Evolutionary conservation across 2,797 vertebrate genomes (phyloP).

Genomic region (Coregonus sp.): DNA sequence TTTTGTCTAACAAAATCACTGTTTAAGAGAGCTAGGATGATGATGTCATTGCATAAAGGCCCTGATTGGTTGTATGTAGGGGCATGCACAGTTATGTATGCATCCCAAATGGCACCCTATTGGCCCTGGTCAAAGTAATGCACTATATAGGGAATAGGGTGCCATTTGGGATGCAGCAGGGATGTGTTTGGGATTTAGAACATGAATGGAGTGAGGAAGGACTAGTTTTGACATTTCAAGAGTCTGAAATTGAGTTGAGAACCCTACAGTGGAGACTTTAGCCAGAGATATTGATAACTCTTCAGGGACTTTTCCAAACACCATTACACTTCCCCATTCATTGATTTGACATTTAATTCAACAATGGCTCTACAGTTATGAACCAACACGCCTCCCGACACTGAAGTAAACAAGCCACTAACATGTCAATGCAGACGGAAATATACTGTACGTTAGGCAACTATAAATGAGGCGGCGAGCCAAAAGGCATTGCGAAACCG

Average conservation of each 20-base stretch:
- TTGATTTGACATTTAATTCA: constrained; percentile 57
- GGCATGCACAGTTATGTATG: neutral
- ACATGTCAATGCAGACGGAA: constrained; percentile 58
- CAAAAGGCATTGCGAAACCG: constrained; percentile 57
- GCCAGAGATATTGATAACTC: constrained; percentile 31
- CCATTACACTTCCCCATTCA: constrained; percentile 24
- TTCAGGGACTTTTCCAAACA: constrained; percentile 19
- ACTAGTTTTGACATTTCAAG: constrained; percentile 31
- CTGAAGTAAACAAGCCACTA: constrained; percentile 61
- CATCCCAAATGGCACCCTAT: neutral
- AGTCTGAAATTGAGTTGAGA: constrained; percentile 12
- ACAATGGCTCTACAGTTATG: constrained; percentile 68
- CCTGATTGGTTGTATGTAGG: neutral
- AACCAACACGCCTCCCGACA: constrained; percentile 53
- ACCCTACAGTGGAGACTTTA: constrained; percentile 3
- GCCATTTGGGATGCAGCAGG: neutral
- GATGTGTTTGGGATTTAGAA: constrained; percentile 14
- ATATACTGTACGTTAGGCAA: constrained; percentile 52
- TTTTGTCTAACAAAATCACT: constrained; percentile 55
- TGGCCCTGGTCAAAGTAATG: neutral
- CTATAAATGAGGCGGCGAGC: constrained; percentile 43
- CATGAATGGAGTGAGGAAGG: constrained; percentile 35
- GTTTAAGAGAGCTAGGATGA: constrained; percentile 25
- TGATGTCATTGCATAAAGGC: constrained; percentile 21
- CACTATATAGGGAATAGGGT: neutral